Conservation (phyloP, 2,113 vertebrate species). For the Ovis aries region ARS-UI_Ramb_v3.0 NC_056055.1:150260001-150260500, state of each 20-base stretch:
- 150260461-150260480: conserved; percentile 18
- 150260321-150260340: background rate
- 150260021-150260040: background rate
- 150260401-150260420: conserved; percentile 4
- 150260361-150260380: conserved; percentile 12
- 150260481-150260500: background rate
- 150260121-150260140: background rate
- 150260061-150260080: background rate
- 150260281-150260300: background rate
- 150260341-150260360: background rate
- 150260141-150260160: background rate
- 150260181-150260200: background rate
- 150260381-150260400: background rate
- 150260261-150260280: background rate
- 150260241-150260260: background rate
- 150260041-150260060: background rate
- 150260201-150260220: background rate
- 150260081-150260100: background rate
- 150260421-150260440: conserved; percentile 31
- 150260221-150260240: background rate
- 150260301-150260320: background rate
- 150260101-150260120: background rate
- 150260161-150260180: background rate
- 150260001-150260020: background rate
- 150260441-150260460: conserved; percentile 20